Percentiles rank a stretch among this genome's conserved stretches.
phyloP scores from a whole-genome alignment of 2,888 invertebrate species.

The Cordilura impudica region DNA sequence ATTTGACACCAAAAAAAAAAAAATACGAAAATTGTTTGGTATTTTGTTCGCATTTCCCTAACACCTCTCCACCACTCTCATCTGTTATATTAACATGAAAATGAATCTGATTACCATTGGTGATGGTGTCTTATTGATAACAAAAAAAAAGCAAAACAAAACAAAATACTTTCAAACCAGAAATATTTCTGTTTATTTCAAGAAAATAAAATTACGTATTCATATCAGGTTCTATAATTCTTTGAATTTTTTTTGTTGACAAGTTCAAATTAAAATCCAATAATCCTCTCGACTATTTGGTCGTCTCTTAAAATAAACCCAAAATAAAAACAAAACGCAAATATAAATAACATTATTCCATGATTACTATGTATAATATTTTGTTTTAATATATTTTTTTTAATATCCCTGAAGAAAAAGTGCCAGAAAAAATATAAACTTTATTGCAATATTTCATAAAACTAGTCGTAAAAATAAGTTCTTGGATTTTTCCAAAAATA shows the following conservation, averaged over 20 bases:
- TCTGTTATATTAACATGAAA: not conserved
- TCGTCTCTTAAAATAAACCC: constrained; percentile 5
- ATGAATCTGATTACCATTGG: constrained; percentile 6
- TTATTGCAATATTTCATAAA: constrained; percentile 51
- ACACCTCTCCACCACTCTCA: not conserved
- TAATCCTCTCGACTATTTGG: constrained; percentile 39
- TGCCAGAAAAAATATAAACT: constrained; percentile 11
- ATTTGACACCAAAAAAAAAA: not conserved
- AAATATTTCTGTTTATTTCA: not conserved
- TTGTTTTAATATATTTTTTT: constrained; percentile 4
- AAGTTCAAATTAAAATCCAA: constrained; percentile 57
- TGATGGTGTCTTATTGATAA: constrained; percentile 51
- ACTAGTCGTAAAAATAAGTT: constrained; percentile 38
- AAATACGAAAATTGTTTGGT: constrained; percentile 3
- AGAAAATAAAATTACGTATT: constrained; percentile 41
- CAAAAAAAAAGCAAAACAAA: not conserved
- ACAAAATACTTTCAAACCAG: constrained; percentile 14
- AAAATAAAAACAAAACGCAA: not conserved
- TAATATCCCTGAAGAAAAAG: constrained; percentile 15
- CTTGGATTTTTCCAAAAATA: constrained; percentile 3
- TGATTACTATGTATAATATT: not conserved
- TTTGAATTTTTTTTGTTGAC: constrained; percentile 17
- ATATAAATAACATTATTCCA: not conserved
- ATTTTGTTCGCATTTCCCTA: not conserved
- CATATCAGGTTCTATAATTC: constrained; percentile 24